These are phyloP conservation scores for Drosophila aff. DNA, from an alignment of 1,140 invertebrate genomes.

Conservation along the genomic window DNA sequence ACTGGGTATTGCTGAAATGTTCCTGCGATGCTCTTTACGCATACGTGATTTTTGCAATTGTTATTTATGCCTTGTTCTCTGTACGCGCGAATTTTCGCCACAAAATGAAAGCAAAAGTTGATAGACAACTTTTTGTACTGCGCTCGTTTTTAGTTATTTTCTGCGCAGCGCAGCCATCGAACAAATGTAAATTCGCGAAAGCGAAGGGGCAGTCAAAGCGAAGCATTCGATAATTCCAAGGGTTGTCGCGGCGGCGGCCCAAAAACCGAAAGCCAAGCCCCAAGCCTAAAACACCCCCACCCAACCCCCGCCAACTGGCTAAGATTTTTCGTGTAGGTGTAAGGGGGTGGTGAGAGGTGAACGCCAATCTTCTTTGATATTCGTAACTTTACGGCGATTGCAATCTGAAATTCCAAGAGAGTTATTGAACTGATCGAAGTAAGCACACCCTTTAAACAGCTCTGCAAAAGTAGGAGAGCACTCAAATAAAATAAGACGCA, in stretches of 20 bases:
- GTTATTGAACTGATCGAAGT: neutral
- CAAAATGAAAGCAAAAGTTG: constrained; percentile 84
- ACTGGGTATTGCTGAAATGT: constrained; percentile 3
- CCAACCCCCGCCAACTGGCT: constrained; percentile 9
- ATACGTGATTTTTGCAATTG: constrained; percentile 77
- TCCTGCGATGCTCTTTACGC: constrained; percentile 53
- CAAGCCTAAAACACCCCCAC: neutral
- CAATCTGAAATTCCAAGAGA: neutral
- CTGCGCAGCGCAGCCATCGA: constrained; percentile 45
- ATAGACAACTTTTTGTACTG: constrained; percentile 73
- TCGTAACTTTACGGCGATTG: neutral
- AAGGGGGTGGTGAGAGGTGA: constrained; percentile 1
- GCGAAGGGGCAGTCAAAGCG: constrained; percentile 11
- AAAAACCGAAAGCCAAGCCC: constrained; percentile 14
- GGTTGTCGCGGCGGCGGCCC: constrained; percentile 39
- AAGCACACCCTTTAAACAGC: neutral
- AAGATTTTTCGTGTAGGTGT: constrained; percentile 3
- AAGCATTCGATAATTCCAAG: constrained; percentile 54
- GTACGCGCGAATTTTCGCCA: constrained; percentile 71
- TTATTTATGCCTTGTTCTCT: constrained; percentile 62
- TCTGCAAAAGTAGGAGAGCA: constrained; percentile 8
- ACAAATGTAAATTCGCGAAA: constrained; percentile 35
- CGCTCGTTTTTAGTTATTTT: constrained; percentile 45
- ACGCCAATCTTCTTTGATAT: constrained; percentile 2
- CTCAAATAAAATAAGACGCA: constrained; percentile 69